phyloP scores from a whole-genome alignment of 1,140 invertebrate genomes.

The Hypsibius dujardini region DNA sequence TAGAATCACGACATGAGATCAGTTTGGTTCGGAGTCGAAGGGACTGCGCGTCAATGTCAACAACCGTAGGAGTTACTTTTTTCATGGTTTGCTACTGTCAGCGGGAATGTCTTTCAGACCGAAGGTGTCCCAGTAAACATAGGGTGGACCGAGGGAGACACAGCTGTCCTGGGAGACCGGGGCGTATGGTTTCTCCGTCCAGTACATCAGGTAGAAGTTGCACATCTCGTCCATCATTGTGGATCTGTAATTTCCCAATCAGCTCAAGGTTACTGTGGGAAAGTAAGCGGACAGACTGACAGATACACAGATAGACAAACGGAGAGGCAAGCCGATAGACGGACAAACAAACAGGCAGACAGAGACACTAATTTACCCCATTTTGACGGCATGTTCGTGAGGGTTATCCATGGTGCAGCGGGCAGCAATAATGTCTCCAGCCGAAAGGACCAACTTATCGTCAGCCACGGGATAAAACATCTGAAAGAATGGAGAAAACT shows the following conservation, averaged over 20 bases:
- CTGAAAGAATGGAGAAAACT: slow-evolving; percentile 27
- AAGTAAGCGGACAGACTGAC: too few relatives aligned
- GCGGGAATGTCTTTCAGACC: slow-evolving; percentile 17
- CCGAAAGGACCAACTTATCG: slow-evolving; percentile 34
- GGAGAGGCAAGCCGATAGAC: too few relatives aligned
- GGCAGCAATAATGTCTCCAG: slow-evolving; percentile 62
- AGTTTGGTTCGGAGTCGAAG: too few relatives aligned
- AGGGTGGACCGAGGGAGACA: slow-evolving; percentile 10
- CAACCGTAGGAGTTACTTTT: not conserved
- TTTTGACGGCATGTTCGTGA: slow-evolving; percentile 43
- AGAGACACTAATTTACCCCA: slow-evolving; percentile 47
- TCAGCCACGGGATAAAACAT: slow-evolving; percentile 82
- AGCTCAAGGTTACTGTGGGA: too few relatives aligned
- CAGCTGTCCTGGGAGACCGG: slow-evolving; percentile 2
- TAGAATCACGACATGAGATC: too few relatives aligned
- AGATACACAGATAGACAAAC: too few relatives aligned
- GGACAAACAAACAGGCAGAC: too few relatives aligned
- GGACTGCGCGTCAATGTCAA: too few relatives aligned
- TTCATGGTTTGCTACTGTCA: not conserved
- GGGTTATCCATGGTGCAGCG: slow-evolving; percentile 73
- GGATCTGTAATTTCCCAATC: slow-evolving; percentile 36
- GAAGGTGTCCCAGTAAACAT: slow-evolving; percentile 5
- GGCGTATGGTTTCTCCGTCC: slow-evolving; percentile 43
- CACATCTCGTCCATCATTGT: slow-evolving; percentile 96
- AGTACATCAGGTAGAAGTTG: slow-evolving; percentile 99